A percentile compares a stretch with the other conserved stretches of the same genome.
Evolutionary conservation across 2,113 vertebrate species (phyloP).

Genomic region (Hydrochoerus hydrochaeris): DNA sequence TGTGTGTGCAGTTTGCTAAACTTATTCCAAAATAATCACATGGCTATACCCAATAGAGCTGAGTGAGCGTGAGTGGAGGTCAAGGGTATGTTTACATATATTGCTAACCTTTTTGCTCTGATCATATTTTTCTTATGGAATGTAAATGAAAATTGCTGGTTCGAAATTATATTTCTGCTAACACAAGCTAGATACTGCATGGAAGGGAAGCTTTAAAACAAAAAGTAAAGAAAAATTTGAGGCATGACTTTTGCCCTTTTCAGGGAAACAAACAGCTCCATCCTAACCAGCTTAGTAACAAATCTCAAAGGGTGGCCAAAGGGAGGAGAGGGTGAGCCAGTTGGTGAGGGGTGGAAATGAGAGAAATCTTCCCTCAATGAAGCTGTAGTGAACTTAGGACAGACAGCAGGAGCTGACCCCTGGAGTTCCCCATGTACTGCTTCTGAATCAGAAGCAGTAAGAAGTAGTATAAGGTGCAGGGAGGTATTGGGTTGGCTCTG

Average conservation of each 20-base stretch:
- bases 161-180: background rate
- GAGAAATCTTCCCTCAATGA: too few species aligned
- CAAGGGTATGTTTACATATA: background rate
- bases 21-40: background rate
- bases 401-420: background rate
- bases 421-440: background rate
- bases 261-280: background rate
- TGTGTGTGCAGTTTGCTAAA: background rate
- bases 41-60: background rate
- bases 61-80: background rate
- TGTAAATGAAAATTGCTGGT: background rate
- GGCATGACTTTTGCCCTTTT: background rate
- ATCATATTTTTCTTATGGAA: background rate
- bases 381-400: background rate
- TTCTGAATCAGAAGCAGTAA: background rate
- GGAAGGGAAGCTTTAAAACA: background rate
- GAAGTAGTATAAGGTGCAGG: fast-evolving
- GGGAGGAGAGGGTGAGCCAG: background rate
- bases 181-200: background rate
- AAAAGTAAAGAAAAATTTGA: background rate
- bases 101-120: background rate
- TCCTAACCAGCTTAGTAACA: background rate
- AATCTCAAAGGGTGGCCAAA: background rate
- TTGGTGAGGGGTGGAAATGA: background rate
- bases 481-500: background rate